These are phyloP conservation scores for Pteruthius melanotis DNA, from an alignment of 2,113 vertebrate species.

Conservation along the genomic window DNA sequence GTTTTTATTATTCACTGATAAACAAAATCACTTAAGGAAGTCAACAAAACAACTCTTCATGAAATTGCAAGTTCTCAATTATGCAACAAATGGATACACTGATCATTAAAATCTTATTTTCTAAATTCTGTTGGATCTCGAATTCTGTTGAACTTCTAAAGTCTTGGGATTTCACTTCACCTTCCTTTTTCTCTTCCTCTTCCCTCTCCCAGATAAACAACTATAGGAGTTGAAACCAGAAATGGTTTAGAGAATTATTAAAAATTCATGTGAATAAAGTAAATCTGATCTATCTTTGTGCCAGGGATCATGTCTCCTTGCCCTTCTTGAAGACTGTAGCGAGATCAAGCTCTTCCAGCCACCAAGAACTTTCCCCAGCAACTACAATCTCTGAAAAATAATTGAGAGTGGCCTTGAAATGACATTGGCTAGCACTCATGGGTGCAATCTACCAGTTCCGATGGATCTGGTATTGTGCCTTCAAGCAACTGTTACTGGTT, in stretches of 20 bases:
- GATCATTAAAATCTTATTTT: neutral
- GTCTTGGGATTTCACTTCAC: neutral
- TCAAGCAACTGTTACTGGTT: rapidly evolving
- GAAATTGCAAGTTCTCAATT: neutral
- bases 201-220: neutral
- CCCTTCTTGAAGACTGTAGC: neutral
- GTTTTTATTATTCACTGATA: neutral
- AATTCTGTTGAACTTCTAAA: neutral
- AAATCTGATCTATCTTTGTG: neutral
- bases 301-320: neutral
- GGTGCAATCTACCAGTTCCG: neutral
- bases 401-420: neutral
- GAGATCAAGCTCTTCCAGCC: neutral
- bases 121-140: neutral
- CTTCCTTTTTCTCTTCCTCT: neutral
- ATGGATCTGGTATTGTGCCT: neutral
- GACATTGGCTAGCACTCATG: neutral
- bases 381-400: neutral
- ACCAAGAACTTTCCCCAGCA: neutral
- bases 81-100: neutral
- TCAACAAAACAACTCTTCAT: neutral
- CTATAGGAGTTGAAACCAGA: neutral
- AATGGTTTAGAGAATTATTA: neutral
- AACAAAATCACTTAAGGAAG: neutral
- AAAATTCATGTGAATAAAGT: neutral